Percentiles rank a stretch among this genome's conserved stretches.
Conservation (phyloP, 2,113 vertebrate genomes). For the Callorhinus ursinus region DNA sequence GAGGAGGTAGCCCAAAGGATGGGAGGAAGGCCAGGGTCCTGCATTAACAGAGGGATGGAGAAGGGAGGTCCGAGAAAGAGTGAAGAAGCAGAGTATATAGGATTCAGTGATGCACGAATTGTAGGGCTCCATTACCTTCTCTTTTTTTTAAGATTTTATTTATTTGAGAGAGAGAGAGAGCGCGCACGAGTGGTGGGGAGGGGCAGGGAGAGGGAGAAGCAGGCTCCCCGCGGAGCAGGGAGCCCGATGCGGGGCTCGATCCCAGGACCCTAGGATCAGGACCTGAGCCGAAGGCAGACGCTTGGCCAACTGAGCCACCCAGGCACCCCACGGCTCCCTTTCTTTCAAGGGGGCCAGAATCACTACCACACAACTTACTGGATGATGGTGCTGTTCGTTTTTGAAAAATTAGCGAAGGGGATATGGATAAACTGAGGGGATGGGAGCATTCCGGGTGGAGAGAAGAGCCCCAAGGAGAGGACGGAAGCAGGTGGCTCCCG, state of each 20-base stretch:
- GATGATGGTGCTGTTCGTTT: not conserved
- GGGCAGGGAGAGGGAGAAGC: too few species aligned
- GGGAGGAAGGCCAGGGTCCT: not conserved
- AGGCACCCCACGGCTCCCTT: not conserved
- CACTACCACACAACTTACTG: not conserved
- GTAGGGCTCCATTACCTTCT: not conserved
- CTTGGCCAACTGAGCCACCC: too few species aligned
- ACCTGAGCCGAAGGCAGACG: too few species aligned
- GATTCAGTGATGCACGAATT: not conserved
- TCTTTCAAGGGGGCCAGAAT: not conserved
- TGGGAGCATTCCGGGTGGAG: not conserved
- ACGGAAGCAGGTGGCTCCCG: not conserved
- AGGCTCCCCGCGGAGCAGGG: too few species aligned
- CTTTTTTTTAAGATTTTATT: too few species aligned
- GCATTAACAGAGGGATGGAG: not conserved
- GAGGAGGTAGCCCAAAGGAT: not conserved
- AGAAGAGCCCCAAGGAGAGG: not conserved
- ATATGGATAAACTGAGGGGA: not conserved
- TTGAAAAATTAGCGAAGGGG: not conserved
- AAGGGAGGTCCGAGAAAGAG: not conserved
- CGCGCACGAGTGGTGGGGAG: too few species aligned
- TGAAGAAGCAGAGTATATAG: not conserved
- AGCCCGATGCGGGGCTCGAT: too few species aligned
- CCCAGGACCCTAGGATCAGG: too few species aligned
- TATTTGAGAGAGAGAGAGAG: too few species aligned